Percentiles rank a stretch among this genome's conserved stretches.
Conservation (phyloP, 2,113 vertebrate species). For the Epinephelus lanceolatus region DNA sequence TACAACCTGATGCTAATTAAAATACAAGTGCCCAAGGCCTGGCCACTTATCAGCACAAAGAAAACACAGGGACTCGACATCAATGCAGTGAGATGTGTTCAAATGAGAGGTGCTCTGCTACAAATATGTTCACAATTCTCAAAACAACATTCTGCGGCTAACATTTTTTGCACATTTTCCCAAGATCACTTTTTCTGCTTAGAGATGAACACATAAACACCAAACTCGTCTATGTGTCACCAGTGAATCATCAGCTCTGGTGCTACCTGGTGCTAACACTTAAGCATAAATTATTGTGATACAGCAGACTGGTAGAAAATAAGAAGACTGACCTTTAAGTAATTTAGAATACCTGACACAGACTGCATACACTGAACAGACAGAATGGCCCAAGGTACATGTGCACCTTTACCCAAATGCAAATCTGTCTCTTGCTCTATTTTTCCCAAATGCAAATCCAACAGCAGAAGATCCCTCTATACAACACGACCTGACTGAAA, state of each 20-base stretch:
- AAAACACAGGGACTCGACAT: slow-evolving; percentile 68
- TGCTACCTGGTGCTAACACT: neutral
- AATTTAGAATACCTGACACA: slow-evolving; percentile 35
- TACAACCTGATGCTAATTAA: slow-evolving; percentile 78
- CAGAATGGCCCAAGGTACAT: slow-evolving; percentile 31
- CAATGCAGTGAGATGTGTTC: slow-evolving; percentile 36
- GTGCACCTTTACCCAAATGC: slow-evolving; percentile 43
- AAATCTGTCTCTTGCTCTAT: slow-evolving; percentile 17
- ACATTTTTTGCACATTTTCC: neutral
- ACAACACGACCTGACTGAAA: neutral
- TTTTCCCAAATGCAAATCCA: slow-evolving; percentile 30
- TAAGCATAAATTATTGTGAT: neutral
- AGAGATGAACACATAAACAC: neutral
- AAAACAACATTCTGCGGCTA: neutral
- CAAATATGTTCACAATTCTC: slow-evolving; percentile 15
- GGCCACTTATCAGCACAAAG: slow-evolving; percentile 75
- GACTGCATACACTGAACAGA: slow-evolving; percentile 17
- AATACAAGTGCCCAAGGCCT: slow-evolving; percentile 75
- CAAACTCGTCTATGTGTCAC: neutral
- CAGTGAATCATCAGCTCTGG: neutral
- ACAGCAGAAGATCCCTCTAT: slow-evolving; percentile 2
- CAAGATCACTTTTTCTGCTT: slow-evolving; percentile 27
- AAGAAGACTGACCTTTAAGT: slow-evolving; percentile 40
- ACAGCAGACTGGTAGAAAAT: neutral
- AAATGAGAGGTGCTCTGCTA: slow-evolving; percentile 34